A percentile compares a stretch with the other conserved stretches of the same genome.
These are phyloP conservation scores for Zaprionus capensis DNA, from an alignment of 1,140 invertebrate genomes.

Conservation along the genomic window DNA sequence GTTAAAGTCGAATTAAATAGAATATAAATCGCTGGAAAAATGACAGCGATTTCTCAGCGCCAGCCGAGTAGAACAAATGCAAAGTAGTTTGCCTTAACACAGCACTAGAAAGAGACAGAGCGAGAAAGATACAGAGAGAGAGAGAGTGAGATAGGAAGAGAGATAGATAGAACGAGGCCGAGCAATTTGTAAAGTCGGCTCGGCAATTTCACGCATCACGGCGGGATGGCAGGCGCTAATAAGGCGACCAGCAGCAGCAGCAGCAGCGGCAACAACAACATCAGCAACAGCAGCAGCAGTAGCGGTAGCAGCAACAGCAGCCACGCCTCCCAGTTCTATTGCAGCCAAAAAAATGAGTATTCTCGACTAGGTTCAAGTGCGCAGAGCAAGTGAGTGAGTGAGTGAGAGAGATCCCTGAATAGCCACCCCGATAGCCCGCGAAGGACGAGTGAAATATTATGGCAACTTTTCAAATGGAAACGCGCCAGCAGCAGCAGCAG, in stretches of 20 bases:
- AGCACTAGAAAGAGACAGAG: not conserved
- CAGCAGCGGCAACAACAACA: not conserved
- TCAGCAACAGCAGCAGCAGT: conserved; percentile 30
- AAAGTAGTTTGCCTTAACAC: conserved; percentile 63
- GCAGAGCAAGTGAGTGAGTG: conserved; percentile 21
- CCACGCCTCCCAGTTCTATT: conserved; percentile 62
- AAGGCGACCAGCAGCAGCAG: conserved; percentile 45
- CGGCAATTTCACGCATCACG: conserved; percentile 77
- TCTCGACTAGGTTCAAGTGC: conserved; percentile 50
- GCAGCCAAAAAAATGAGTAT: conserved; percentile 42
- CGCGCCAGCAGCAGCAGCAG: conserved; percentile 61
- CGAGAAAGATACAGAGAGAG: not conserved
- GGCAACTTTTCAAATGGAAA: conserved; percentile 83
- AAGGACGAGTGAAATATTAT: conserved; percentile 74
- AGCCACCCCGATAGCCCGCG: conserved; percentile 17
- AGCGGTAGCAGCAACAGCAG: conserved; percentile 7
- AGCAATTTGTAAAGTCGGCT: conserved; percentile 38
- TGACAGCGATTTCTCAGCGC: conserved; percentile 75
- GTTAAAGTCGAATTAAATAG: conserved; percentile 75
- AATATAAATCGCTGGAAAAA: conserved; percentile 81
- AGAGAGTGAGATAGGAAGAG: not conserved
- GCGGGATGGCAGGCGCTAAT: conserved; percentile 76
- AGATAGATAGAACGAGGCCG: conserved; percentile 5
- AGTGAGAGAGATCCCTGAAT: conserved; percentile 12
- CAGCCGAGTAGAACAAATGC: conserved; percentile 75